Evolutionary conservation across 2,888 invertebrate genomes (phyloP).

Genomic region (Trichopria drosophilae): DNA sequence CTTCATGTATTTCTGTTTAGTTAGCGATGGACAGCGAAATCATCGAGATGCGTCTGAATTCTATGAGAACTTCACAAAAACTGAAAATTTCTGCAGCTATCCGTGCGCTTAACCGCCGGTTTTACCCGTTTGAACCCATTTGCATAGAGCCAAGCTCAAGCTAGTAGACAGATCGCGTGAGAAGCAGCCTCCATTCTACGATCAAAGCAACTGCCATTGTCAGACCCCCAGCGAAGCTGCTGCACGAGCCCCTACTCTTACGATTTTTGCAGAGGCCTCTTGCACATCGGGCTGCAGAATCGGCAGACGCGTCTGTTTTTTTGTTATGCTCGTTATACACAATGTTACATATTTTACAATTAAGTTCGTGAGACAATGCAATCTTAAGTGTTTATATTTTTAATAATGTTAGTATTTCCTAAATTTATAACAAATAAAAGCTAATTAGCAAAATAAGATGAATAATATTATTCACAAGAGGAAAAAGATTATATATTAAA

Average conservation of each 20-base stretch:
- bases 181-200: slow-evolving; percentile 40
- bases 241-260: slow-evolving; percentile 44
- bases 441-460: too few relatives aligned
- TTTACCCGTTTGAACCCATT: slow-evolving; percentile 49
- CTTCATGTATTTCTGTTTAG: background rate
- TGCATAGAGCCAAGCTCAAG: slow-evolving; percentile 55
- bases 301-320: too few relatives aligned
- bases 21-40: background rate
- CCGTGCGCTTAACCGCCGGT: slow-evolving; percentile 36
- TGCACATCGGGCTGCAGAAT: too few relatives aligned
- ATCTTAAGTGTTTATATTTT: too few relatives aligned
- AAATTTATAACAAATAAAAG: too few relatives aligned
- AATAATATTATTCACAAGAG: too few relatives aligned
- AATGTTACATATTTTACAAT: too few relatives aligned
- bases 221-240: slow-evolving; percentile 53
- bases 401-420: too few relatives aligned
- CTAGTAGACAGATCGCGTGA: slow-evolving; percentile 37
- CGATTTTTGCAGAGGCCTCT: too few relatives aligned
- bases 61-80: slow-evolving; percentile 42
- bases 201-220: slow-evolving; percentile 48
- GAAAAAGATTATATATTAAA: too few relatives aligned
- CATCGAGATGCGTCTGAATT: slow-evolving; percentile 32
- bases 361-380: too few relatives aligned
- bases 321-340: too few relatives aligned
- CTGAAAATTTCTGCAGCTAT: slow-evolving; percentile 41